Conservation (phyloP, 2,113 vertebrate species). For the Setophaga petechia region DNA sequence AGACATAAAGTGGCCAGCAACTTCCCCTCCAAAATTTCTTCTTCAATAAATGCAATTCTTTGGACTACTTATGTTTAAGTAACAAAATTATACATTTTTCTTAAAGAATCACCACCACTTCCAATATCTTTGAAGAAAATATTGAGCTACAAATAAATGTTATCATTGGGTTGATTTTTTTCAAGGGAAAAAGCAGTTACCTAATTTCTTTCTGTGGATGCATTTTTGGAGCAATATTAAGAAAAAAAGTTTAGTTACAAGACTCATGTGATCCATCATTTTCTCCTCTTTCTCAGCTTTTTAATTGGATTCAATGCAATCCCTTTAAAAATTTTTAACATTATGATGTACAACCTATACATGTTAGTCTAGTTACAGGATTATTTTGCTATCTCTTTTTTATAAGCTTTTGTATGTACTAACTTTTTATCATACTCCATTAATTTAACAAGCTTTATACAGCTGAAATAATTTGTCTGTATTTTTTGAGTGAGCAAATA, state of each 20-base stretch:
- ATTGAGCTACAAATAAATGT: background rate
- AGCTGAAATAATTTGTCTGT: background rate
- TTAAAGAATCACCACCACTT: background rate
- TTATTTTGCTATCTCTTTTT: background rate
- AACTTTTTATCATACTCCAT: background rate
- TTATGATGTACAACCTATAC: background rate
- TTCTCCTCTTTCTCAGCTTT: background rate
- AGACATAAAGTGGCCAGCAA: background rate
- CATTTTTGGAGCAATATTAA: background rate
- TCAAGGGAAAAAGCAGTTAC: background rate
- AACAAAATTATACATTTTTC: background rate
- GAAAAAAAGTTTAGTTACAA: background rate
- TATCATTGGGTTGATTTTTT: background rate
- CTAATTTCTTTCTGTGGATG: background rate
- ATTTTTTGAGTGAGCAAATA: background rate
- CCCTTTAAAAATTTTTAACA: background rate
- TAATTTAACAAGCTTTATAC: background rate
- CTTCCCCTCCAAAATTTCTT: background rate
- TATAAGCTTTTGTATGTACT: background rate
- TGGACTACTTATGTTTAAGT: background rate
- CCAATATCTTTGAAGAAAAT: background rate
- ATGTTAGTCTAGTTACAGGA: background rate
- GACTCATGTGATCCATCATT: background rate
- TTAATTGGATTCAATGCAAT: background rate
- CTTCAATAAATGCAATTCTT: background rate